Evolutionary conservation across 2,888 invertebrate genomes (phyloP).

Genomic region (Drosophila flavopinicola): DNA sequence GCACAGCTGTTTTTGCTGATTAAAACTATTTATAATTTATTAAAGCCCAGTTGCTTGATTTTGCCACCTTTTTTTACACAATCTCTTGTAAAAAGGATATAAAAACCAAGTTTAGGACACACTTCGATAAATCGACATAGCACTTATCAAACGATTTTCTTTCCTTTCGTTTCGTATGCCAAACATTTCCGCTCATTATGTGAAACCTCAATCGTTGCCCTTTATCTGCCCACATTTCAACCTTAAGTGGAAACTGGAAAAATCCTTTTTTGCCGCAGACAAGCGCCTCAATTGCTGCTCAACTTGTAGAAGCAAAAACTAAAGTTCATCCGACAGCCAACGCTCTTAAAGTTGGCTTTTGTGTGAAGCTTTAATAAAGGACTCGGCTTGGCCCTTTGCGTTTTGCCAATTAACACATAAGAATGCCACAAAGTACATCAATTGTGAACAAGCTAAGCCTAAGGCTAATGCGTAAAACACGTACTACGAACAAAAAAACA

Average conservation of each 20-base stretch:
- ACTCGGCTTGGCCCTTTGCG: neutral
- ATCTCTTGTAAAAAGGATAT: conserved; percentile 4
- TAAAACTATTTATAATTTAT: conserved; percentile 2
- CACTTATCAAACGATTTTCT: conserved; percentile 10
- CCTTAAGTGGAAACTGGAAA: conserved; percentile 1
- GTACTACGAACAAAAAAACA: neutral
- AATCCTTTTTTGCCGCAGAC: conserved; percentile 1
- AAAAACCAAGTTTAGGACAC: conserved; percentile 11
- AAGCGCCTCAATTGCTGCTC: conserved; percentile 5
- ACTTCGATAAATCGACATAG: conserved; percentile 22
- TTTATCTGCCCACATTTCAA: conserved; percentile 11
- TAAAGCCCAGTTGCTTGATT: neutral
- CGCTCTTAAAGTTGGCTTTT: conserved; percentile 15
- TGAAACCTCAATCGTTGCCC: conserved; percentile 15
- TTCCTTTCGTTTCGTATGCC: conserved; percentile 3
- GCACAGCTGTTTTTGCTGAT: neutral
- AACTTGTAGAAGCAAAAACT: conserved; percentile 12
- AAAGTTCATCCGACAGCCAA: neutral
- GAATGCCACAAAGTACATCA: conserved; percentile 2
- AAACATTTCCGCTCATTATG: conserved; percentile 22
- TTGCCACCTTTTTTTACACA: neutral
- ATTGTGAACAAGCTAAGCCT: conserved; percentile 27
- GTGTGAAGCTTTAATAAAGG: neutral
- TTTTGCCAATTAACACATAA: conserved; percentile 33
- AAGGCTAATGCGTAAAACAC: conserved; percentile 7